Base-by-base conservation (phyloP, 1,140 invertebrate species). In the Probaryconus sp. region DNA sequence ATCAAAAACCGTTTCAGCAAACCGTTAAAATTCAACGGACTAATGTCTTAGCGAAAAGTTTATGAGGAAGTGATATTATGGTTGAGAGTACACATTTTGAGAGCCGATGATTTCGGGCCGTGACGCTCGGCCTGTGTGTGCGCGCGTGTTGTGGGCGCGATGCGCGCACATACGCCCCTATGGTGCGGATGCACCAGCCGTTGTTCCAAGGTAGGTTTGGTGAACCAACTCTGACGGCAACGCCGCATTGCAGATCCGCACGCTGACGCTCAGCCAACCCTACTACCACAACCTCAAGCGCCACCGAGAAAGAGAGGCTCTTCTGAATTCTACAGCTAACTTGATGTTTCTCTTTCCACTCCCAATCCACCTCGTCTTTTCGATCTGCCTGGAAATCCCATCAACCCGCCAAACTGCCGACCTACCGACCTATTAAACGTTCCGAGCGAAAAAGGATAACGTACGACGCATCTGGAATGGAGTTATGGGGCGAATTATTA, bases 171-270 rank as follows among this genome's bases (percentile, higher is more conserved):
- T 50, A 56, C 50, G 45, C 53, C 70, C 60, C 68, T 51, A 43
- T 38, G 47, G 43, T 61, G 55, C 70, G 21, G 55, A 24, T 53
- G 43, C 51, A 40, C 28, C 71, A 58, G 53, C 55, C 53, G 51
- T 61, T 60, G 61, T 58, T 60, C 55, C 13, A 78, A 71, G 70
- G 63, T 67, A 53, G 70, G 71, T 78, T 68, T 74, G 71, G 70
- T 73, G 77, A 80, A 79, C 75, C 81, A 80, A 82, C 74, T 77
- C 77, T 63, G 70, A 82, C 79, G 83, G 83, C 83, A 85, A 83
- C 83, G 83, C 85, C 84, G 85, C 85, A 87, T 86, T 86, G 85
- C 85, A 82, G 85, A 85, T 87, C 79, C 78, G 71, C 79, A 81
- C 79, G 81, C 78, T 82, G 81, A 82, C 82, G 79, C 77, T 79